These are phyloP conservation scores for Dasysyrphus albostriatus DNA, from an alignment of 2,888 invertebrate species.

Conservation along the genomic window DNA sequence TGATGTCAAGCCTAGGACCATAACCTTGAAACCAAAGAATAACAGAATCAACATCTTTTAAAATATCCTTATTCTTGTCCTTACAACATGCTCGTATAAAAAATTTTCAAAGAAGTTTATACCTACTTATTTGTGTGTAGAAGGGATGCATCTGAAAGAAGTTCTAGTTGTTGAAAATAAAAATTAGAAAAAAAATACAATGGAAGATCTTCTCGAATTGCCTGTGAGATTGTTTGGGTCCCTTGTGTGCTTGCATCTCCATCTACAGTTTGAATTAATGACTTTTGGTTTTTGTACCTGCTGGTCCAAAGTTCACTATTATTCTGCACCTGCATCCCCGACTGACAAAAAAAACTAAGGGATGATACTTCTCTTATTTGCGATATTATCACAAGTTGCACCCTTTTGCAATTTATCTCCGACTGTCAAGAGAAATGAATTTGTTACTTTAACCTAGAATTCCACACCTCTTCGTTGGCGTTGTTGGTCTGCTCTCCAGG, in stretches of 20 bases:
- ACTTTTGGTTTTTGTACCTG: constrained; percentile 55
- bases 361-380: constrained; percentile 47
- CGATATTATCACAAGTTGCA: constrained; percentile 69
- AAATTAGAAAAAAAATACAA: constrained; percentile 3
- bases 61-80: no score
- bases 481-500: constrained; percentile 27
- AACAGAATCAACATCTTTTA: no score
- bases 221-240: constrained; percentile 60
- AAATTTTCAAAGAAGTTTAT: background rate
- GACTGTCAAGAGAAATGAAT: constrained; percentile 73
- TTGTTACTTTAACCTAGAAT: constrained; percentile 73
- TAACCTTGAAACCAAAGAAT: no score
- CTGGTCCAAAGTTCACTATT: constrained; percentile 17
- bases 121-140: background rate
- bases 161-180: background rate
- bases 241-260: constrained; percentile 42
- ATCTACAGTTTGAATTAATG: constrained; percentile 64
- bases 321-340: constrained; percentile 47
- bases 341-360: constrained; percentile 31
- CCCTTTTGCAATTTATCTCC: constrained; percentile 75
- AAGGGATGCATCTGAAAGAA: background rate
- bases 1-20: no score
- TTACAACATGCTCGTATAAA: background rate
- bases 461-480: constrained; percentile 37
- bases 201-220: constrained; percentile 56